phyloP scores from a whole-genome alignment of 2,113 vertebrate species.

The Chaetops frenatus region DNA sequence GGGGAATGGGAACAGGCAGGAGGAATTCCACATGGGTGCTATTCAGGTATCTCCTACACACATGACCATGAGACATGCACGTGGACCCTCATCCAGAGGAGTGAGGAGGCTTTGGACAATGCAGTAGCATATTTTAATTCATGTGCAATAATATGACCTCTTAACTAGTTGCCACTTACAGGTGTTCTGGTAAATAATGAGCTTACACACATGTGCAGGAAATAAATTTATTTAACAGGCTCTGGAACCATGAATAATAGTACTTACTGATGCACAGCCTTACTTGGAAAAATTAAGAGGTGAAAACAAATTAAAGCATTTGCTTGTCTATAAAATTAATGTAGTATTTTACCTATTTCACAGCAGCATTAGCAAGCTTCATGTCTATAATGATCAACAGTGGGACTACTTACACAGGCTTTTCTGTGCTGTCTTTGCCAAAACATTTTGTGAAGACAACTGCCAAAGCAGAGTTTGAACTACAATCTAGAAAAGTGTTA shows the following conservation, averaged over 20 bases:
- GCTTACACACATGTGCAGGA: background rate
- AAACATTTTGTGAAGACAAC: background rate
- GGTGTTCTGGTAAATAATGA: background rate
- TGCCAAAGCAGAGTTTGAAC: background rate
- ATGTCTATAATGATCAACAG: background rate
- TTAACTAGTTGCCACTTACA: background rate
- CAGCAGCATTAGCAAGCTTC: background rate
- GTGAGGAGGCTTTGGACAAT: background rate
- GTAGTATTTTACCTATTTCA: background rate
- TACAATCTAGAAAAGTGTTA: background rate
- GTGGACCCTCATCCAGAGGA: background rate
- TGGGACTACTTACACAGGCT: background rate
- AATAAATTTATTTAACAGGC: background rate
- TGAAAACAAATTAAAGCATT: background rate
- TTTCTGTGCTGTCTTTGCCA: background rate
- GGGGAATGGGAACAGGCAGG: background rate
- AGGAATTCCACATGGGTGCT: background rate
- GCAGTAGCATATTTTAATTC: background rate
- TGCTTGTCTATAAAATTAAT: background rate
- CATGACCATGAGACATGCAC: rapidly evolving
- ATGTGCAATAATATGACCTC: background rate
- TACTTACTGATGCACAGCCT: background rate
- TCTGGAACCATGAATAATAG: background rate
- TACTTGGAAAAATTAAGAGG: background rate
- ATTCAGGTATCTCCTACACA: background rate